Conservation (phyloP, 37 sponge, comb jelly and placozoan species). For the Diacarnus erythraeanus region DNA sequence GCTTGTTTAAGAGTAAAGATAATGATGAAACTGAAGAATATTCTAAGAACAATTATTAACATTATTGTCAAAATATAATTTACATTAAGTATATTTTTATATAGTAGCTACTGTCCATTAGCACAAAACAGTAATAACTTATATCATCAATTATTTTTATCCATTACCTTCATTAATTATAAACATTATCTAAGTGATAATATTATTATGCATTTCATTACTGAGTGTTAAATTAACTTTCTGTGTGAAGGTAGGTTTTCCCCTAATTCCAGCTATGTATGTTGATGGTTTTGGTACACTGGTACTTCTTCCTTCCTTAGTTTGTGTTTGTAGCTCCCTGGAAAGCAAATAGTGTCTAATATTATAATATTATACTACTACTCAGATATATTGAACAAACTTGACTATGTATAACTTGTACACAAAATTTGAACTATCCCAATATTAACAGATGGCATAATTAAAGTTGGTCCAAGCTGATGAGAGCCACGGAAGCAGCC, state of each 20-base stretch:
- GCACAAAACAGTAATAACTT: no score
- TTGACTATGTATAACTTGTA: neutral
- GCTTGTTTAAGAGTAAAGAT: neutral
- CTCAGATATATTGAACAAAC: neutral
- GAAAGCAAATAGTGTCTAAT: neutral
- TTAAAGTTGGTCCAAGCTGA: no score
- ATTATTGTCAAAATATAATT: no score
- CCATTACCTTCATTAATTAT: no score
- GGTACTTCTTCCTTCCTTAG: slow-evolving; percentile 68
- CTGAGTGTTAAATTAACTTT: slow-evolving; percentile 80
- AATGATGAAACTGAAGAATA: neutral
- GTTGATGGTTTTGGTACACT: slow-evolving; percentile 90
- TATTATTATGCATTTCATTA: slow-evolving; percentile 73
- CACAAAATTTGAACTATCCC: no score
- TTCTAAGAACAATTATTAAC: neutral
- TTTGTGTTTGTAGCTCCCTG: slow-evolving; percentile 77
- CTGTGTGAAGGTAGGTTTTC: slow-evolving; percentile 19
- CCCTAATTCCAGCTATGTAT: slow-evolving; percentile 92
- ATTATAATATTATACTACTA: neutral
- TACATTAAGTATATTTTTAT: no score
- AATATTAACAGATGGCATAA: no score
- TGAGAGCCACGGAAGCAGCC: no score
- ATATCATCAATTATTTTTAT: no score
- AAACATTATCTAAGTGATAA: slow-evolving; percentile 22
- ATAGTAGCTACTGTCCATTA: no score